Conservation (phyloP, 2,888 invertebrate species). For the Pemphredon lugubris region DNA sequence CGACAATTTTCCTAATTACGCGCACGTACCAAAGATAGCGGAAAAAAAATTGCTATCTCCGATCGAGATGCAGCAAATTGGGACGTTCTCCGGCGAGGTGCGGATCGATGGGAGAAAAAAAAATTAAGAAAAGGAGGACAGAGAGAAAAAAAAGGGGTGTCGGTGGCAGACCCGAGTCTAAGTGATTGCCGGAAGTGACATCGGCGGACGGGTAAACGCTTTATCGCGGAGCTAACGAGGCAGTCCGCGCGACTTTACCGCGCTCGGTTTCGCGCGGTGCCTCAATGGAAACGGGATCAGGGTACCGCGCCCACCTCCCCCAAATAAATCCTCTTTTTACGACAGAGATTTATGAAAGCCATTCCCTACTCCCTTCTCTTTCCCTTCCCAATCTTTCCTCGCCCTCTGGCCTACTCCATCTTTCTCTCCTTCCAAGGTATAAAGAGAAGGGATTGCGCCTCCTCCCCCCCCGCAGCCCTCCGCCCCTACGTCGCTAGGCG, state of each 20-base stretch:
- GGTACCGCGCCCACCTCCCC: slow-evolving; percentile 70
- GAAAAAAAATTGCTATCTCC: too few relatives aligned
- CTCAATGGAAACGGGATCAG: slow-evolving; percentile 72
- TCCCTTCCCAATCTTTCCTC: slow-evolving; percentile 32
- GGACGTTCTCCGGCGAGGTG: too few relatives aligned
- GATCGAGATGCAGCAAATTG: too few relatives aligned
- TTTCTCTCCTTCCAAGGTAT: slow-evolving; percentile 51
- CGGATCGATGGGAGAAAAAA: too few relatives aligned
- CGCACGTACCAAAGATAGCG: too few relatives aligned
- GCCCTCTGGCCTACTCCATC: slow-evolving; percentile 55
- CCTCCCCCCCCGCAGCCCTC: slow-evolving; percentile 11
- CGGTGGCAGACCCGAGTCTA: slow-evolving; percentile 57
- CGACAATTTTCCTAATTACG: too few relatives aligned
- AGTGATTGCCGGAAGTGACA: slow-evolving; percentile 78
- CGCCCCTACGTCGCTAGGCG: slow-evolving; percentile 28
- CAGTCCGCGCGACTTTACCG: slow-evolving; percentile 68
- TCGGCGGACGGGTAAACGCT: slow-evolving; percentile 75
- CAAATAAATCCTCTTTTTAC: slow-evolving; percentile 81
- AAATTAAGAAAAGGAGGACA: slow-evolving; percentile 20
- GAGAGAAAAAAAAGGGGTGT: slow-evolving; percentile 40
- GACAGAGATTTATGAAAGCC: slow-evolving; percentile 80
- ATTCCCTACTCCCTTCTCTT: slow-evolving; percentile 47
- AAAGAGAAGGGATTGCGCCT: slow-evolving; percentile 28
- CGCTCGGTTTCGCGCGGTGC: slow-evolving; percentile 71
- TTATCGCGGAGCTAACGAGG: slow-evolving; percentile 79